Evolutionary conservation across 2,888 invertebrate genomes (phyloP).

Genomic region (Pachydiplax longipennis): DNA sequence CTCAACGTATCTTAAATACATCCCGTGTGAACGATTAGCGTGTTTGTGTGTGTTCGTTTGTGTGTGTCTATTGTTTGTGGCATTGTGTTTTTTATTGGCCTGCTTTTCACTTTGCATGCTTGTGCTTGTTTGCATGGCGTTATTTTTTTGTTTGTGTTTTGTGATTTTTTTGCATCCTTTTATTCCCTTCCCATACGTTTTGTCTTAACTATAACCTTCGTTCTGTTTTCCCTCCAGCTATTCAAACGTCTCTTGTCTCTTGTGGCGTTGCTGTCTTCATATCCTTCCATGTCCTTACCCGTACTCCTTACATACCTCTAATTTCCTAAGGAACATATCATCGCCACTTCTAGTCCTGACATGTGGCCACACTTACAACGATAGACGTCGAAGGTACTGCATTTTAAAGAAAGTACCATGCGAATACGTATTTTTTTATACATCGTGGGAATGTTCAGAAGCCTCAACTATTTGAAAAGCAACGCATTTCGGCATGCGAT

Average conservation of each 20-base stretch:
- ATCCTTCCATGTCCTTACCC: not conserved
- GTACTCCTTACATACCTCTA: not conserved
- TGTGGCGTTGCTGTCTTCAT: slow-evolving; percentile 12
- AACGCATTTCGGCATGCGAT: too few relatives aligned
- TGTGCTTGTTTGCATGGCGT: slow-evolving; percentile 22
- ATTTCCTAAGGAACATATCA: not conserved
- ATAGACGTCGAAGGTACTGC: too few relatives aligned
- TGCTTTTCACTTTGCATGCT: slow-evolving; percentile 2
- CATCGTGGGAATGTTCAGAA: too few relatives aligned
- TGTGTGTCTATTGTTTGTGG: slow-evolving; percentile 26
- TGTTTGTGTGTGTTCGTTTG: not conserved
- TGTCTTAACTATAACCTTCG: not conserved
- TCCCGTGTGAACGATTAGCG: not conserved
- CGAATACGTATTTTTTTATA: too few relatives aligned
- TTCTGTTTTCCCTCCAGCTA: not conserved
- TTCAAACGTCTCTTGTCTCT: slow-evolving; percentile 1
- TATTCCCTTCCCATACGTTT: not conserved
- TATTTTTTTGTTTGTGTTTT: not conserved
- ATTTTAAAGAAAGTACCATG: too few relatives aligned
- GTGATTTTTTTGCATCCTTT: not conserved
- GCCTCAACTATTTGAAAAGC: too few relatives aligned
- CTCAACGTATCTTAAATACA: too few relatives aligned
- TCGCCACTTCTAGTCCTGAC: not conserved
- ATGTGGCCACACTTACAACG: not conserved
- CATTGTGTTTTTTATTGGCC: not conserved